Evolutionary conservation across 2,797 vertebrate genomes (phyloP).

Genomic region (Ptychobarbus kaznakovi): DNA sequence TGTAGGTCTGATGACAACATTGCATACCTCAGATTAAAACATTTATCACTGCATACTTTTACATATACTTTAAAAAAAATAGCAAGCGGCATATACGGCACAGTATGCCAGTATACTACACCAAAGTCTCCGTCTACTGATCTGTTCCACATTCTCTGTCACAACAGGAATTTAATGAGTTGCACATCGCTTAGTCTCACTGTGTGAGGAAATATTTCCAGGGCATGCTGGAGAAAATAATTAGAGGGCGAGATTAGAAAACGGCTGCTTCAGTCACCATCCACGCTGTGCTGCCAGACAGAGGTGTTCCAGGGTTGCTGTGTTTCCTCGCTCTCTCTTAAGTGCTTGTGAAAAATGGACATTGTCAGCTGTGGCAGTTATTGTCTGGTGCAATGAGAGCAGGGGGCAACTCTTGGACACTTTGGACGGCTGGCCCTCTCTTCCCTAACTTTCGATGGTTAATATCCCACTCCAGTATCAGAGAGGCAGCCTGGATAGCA

Average conservation of each 20-base stretch:
- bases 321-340: constrained; percentile 22
- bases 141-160: not conserved
- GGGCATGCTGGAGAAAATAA: constrained; percentile 32
- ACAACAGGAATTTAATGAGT: constrained; percentile 37
- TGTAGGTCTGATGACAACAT: not conserved
- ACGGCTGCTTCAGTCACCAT: not conserved
- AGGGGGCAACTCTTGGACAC: constrained; percentile 36
- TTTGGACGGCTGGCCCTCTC: constrained; percentile 31
- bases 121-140: not conserved
- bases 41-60: not conserved
- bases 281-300: not conserved
- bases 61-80: not conserved
- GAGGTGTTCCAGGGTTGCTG: constrained; percentile 30
- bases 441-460: constrained; percentile 42
- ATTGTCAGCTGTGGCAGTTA: constrained; percentile 58
- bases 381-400: constrained; percentile 58
- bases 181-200: constrained; percentile 14
- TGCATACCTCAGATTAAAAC: not conserved
- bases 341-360: constrained; percentile 61
- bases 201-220: constrained; percentile 31
- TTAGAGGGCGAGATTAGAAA: constrained; percentile 47
- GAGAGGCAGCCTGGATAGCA: not conserved
- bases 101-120: not conserved
- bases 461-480: constrained; percentile 38
- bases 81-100: not conserved